These are phyloP conservation scores for Macrochelys suwanniensis DNA, from an alignment of 2,797 vertebrate genomes.

Conservation along the genomic window DNA sequence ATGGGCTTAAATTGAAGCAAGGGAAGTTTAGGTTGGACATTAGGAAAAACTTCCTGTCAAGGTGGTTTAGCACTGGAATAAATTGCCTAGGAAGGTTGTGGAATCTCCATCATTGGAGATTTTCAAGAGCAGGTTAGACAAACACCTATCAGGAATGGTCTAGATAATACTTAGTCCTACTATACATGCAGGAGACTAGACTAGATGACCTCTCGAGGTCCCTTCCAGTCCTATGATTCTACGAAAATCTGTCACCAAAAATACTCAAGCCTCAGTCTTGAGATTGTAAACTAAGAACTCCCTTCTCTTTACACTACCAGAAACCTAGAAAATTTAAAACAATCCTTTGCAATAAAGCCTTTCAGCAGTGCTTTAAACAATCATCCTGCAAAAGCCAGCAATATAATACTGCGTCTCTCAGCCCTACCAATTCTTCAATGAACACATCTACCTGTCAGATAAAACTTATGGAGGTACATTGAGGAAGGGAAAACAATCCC, in stretches of 20 bases:
- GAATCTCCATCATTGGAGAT: too few relatives aligned
- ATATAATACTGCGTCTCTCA: not conserved
- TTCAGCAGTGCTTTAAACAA: not conserved
- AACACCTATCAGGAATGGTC: too few relatives aligned
- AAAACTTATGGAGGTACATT: not conserved
- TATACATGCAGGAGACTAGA: too few relatives aligned
- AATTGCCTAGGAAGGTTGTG: too few relatives aligned
- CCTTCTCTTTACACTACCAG: not conserved
- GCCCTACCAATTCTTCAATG: constrained; percentile 3
- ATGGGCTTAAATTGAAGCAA: too few relatives aligned
- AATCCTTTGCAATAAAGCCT: not conserved
- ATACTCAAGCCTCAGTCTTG: not conserved
- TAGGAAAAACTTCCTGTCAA: too few relatives aligned
- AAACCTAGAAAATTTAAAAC: not conserved
- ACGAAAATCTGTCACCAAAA: not conserved
- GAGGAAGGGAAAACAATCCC: not conserved
- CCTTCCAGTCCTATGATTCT: too few relatives aligned
- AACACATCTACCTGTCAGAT: not conserved
- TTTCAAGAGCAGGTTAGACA: too few relatives aligned
- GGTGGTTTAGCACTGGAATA: too few relatives aligned
- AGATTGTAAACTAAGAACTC: not conserved
- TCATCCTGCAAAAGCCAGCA: not conserved
- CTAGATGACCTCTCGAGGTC: too few relatives aligned
- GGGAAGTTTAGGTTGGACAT: too few relatives aligned
- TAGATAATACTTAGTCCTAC: too few relatives aligned